Base-by-base conservation (phyloP, 2,113 vertebrate species). In the Laticauda colubrina region DNA sequence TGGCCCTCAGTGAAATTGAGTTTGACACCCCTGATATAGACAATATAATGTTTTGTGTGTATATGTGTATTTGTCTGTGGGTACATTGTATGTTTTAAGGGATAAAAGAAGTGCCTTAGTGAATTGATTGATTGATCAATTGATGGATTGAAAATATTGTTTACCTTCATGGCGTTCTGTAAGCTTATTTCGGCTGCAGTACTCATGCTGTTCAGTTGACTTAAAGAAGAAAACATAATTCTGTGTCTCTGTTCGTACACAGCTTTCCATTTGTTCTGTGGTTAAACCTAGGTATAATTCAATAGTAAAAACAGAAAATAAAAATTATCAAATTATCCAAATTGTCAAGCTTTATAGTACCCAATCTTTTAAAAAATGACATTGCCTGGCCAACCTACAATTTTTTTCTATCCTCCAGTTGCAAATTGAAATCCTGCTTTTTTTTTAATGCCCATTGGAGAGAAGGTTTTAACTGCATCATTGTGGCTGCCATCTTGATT, bases 131-230 rank as follows among this genome's bases (percentile, higher is more conserved):
- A 2, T 75, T 34, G n/a, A 2, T n/a, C 26, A 26, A 29, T 29
- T 64, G 61, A n/a, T n/a, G n/a, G 61, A 69, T 75, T 69, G 64
- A 59, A 59, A 56, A 48, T 45, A 43, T 51, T 48, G 39, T 39
- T 48, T 87, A 91, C 91, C 91, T 91, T 91, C 91, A 59, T 59
- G 59, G 85, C 26, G 24, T 29, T 91, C 85, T 21, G 91, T 87
- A 45, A 87, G 59, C 21, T 6, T 86, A 51, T 20, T 91, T 4
- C 1, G 45, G 26, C 43, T 48, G 43, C 91, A 91, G 2, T 6
- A 0, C 45, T 0, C 10, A 51, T 6, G 2, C 48, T 59, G 3
- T 12, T 51, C 9, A 20, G 8, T 59, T 5, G 0, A 7, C 18
- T 0, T 20, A 57, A 87, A 4, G 24, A 91, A 91, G 55, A 91